Percentiles rank a stretch among this genome's conserved stretches.
phyloP scores from a whole-genome alignment of 2,113 vertebrate genomes.

The Morone chrysops region DNA sequence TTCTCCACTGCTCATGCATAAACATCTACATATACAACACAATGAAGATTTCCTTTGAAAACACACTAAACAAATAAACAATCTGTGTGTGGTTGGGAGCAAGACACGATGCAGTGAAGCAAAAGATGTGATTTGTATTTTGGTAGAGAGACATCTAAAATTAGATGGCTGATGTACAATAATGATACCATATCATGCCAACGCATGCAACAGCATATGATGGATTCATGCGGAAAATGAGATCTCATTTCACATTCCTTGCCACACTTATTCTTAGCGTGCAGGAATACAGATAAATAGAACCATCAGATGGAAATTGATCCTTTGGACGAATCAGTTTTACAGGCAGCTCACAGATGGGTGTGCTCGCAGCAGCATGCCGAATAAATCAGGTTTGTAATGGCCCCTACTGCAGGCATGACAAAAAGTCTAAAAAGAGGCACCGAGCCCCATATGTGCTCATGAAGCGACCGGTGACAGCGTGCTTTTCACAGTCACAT shows the following conservation, averaged over 20 bases:
- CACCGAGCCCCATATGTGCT: constrained; percentile 36
- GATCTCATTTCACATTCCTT: constrained; percentile 72
- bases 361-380: constrained; percentile 60
- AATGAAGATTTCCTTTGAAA: constrained; percentile 37
- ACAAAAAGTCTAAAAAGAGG: constrained; percentile 50
- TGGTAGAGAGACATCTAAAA: constrained; percentile 39
- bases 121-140: constrained; percentile 49
- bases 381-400: constrained; percentile 72
- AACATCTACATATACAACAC: constrained; percentile 35
- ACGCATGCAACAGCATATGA: constrained; percentile 40
- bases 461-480: constrained; percentile 25
- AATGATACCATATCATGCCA: constrained; percentile 54
- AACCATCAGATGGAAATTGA: constrained; percentile 74
- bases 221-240: constrained; percentile 68
- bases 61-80: constrained; percentile 39
- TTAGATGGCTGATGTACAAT: constrained; percentile 55
- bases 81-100: neutral
- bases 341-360: constrained; percentile 67
- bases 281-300: constrained; percentile 65
- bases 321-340: constrained; percentile 69
- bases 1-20: constrained; percentile 21
- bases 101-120: constrained; percentile 30
- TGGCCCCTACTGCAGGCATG: constrained; percentile 61
- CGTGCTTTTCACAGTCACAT: constrained; percentile 41
- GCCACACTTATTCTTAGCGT: constrained; percentile 50